These are phyloP conservation scores for Centropus bengalensis DNA, from an alignment of 2,113 vertebrate species.

Conservation along the genomic window DNA sequence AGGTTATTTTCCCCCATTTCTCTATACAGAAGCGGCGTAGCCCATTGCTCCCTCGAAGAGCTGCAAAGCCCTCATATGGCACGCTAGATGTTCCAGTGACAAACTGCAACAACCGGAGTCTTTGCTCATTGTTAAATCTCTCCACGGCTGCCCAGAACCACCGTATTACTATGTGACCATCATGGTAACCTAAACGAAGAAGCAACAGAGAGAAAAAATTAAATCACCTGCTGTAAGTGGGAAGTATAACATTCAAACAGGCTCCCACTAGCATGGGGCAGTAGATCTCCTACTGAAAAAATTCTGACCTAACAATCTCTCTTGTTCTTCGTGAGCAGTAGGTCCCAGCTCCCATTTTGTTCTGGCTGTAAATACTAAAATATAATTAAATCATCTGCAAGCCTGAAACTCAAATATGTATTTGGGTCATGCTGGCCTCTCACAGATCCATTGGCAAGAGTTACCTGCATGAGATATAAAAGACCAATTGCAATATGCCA, in stretches of 20 bases:
- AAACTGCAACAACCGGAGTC: constrained; percentile 92
- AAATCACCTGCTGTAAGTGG: not conserved
- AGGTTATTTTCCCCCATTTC: constrained; percentile 98
- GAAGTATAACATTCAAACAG: not conserved
- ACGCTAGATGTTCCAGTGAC: constrained; percentile 97
- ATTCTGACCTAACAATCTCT: not conserved
- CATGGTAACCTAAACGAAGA: constrained; percentile 88
- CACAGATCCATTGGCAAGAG: not conserved
- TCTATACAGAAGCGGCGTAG: constrained; percentile 96
- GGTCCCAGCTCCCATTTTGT: not conserved
- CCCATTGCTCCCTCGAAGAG: constrained; percentile 93
- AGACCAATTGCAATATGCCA: not conserved
- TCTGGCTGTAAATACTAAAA: not conserved
- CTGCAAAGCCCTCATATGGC: constrained; percentile 94
- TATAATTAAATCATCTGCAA: not conserved
- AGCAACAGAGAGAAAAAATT: not conserved
- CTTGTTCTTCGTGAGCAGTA: not conserved
- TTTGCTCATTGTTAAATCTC: constrained; percentile 96
- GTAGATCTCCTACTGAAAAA: not conserved
- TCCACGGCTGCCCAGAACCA: constrained; percentile 98
- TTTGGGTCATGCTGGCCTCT: not conserved
- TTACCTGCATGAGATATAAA: not conserved
- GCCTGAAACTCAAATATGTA: not conserved
- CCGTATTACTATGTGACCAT: constrained; percentile 94
- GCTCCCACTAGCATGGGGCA: not conserved